A percentile compares a stretch with the other conserved stretches of the same genome.
These are phyloP conservation scores for Cydia splendana DNA, from an alignment of 1,140 invertebrate species.

Conservation along the genomic window DNA sequence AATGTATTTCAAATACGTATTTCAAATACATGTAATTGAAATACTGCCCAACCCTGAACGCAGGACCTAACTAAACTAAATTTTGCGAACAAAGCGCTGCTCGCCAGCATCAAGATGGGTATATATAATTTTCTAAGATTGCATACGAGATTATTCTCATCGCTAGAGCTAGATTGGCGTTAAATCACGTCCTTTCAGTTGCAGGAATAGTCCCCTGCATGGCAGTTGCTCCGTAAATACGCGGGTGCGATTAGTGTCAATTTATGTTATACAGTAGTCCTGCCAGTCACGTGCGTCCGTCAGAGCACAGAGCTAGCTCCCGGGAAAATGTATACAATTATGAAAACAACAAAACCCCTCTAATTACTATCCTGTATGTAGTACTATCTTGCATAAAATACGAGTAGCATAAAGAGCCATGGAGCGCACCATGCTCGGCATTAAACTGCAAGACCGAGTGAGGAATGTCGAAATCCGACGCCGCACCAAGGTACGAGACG, in stretches of 20 bases:
- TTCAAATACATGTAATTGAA: too few relatives aligned
- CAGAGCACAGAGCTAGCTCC: background rate
- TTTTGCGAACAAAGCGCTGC: background rate
- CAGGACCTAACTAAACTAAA: too few relatives aligned
- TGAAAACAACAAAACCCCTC: background rate
- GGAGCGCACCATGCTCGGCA: too few relatives aligned
- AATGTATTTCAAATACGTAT: too few relatives aligned
- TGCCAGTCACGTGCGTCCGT: conserved; percentile 41
- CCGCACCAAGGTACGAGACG: too few relatives aligned
- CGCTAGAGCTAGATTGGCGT: background rate
- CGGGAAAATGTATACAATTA: background rate
- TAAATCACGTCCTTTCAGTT: conserved; percentile 13
- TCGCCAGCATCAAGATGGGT: background rate
- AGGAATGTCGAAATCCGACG: too few relatives aligned
- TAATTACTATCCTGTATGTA: background rate
- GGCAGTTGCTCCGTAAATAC: conserved; percentile 12
- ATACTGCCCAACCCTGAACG: too few relatives aligned
- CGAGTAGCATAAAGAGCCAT: too few relatives aligned
- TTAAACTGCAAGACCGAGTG: too few relatives aligned
- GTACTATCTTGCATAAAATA: too few relatives aligned
- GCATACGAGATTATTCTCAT: background rate
- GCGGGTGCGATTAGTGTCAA: conserved; percentile 53
- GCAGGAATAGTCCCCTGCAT: background rate
- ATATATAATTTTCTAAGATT: background rate
- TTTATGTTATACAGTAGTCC: conserved; percentile 51